Percentiles rank a stretch among this genome's conserved stretches.
phyloP scores from a whole-genome alignment of 1,140 invertebrate genomes.

The Bombyx mori region DNA sequence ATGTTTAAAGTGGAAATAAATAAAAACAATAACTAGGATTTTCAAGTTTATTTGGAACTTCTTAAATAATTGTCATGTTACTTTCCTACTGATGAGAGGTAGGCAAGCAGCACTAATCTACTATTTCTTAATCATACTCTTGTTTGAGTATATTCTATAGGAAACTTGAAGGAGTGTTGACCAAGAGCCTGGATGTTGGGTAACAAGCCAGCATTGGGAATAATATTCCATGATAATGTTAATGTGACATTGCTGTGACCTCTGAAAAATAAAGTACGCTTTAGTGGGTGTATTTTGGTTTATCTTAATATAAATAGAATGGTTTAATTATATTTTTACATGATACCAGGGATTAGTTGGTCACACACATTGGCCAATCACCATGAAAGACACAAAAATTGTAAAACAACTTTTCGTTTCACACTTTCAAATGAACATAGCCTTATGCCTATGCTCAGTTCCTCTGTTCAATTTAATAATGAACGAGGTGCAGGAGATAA shows the following conservation, averaged over 20 bases:
- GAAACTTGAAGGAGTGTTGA: conserved; percentile 90
- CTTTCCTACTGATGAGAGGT: conserved; percentile 18
- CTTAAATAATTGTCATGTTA: conserved; percentile 9
- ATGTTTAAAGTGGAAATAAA: neutral
- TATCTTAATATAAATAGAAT: no score
- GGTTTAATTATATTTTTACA: no score
- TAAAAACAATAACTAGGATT: conserved; percentile 20
- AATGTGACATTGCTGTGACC: conserved; percentile 95
- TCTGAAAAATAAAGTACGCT: conserved; percentile 61
- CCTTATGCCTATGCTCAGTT: no score
- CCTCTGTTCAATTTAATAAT: no score
- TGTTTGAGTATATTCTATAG: conserved; percentile 86
- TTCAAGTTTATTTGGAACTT: conserved; percentile 37
- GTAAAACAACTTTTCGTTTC: no score
- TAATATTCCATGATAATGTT: conserved; percentile 97
- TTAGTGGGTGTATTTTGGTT: no score
- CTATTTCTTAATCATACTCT: conserved; percentile 74
- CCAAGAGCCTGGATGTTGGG: conserved; percentile 88
- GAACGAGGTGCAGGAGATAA: no score
- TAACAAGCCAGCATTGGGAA: conserved; percentile 96
- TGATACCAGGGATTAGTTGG: no score
- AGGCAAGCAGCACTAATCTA: conserved; percentile 10
- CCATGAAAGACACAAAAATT: no score
- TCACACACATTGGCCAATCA: no score
- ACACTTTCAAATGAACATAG: no score